A percentile compares a stretch with the other conserved stretches of the same genome.
phyloP scores from a whole-genome alignment of 1,140 invertebrate genomes.

The Spodoptera litura region DNA sequence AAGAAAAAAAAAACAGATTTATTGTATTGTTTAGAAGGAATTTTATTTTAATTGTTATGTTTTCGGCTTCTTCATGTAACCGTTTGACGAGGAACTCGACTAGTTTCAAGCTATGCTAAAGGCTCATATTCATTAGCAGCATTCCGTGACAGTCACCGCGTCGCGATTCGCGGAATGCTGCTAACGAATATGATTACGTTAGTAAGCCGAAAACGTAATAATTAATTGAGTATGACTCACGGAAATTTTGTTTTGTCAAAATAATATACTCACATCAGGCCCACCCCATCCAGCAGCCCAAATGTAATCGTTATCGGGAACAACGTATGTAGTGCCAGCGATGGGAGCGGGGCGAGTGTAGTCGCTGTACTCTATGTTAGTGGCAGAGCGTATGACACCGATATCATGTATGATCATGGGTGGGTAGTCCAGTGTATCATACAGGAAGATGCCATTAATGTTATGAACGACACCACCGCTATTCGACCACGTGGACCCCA shows the following conservation, averaged over 20 bases:
- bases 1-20: neutral
- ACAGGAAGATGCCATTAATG: neutral
- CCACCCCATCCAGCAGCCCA: neutral
- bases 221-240: too few relatives aligned
- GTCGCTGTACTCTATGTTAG: neutral
- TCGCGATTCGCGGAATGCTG: too few relatives aligned
- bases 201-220: too few relatives aligned
- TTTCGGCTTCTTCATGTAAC: too few relatives aligned
- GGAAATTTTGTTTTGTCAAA: neutral
- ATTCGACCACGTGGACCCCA: neutral
- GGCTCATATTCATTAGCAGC: too few relatives aligned
- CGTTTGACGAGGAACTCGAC: too few relatives aligned
- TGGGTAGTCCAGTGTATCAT: neutral
- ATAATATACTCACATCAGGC: neutral
- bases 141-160: too few relatives aligned
- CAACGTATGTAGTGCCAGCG: neutral
- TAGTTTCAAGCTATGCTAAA: too few relatives aligned
- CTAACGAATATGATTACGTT: too few relatives aligned
- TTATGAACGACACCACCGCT: neutral
- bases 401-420: neutral
- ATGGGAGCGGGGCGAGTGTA: neutral
- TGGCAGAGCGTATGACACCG: neutral
- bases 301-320: neutral
- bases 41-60: neutral
- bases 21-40: neutral